phyloP scores from a whole-genome alignment of 2,888 invertebrate genomes.

The Eupithecia centaureata region DNA sequence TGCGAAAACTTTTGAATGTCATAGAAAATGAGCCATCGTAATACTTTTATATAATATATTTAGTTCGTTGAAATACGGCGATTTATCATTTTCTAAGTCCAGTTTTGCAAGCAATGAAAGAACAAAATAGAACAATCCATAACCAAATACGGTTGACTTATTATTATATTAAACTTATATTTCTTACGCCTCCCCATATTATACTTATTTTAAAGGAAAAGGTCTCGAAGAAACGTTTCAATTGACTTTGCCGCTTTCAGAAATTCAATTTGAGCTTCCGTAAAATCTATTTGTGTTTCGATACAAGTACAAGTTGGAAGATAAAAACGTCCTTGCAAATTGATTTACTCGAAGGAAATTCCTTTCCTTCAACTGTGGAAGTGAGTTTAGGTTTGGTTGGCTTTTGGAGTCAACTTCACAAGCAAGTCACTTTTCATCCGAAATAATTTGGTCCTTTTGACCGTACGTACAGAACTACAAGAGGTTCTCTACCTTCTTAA shows the following conservation, averaged over 20 bases:
- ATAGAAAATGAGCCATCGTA: neutral
- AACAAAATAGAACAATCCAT: slow-evolving; percentile 10
- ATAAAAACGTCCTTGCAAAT: slow-evolving; percentile 52
- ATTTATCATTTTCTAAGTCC: neutral
- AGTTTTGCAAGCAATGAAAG: neutral
- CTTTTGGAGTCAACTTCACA: neutral
- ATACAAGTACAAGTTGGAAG: slow-evolving; percentile 45
- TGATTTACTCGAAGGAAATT: slow-evolving; percentile 48
- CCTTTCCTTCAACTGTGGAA: slow-evolving; percentile 19
- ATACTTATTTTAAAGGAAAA: slow-evolving; percentile 44
- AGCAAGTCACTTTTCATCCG: neutral
- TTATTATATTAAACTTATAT: slow-evolving; percentile 37
- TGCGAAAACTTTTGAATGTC: neutral
- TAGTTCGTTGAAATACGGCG: neutral
- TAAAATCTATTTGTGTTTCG: slow-evolving; percentile 57
- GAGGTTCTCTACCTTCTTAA: too few relatives aligned
- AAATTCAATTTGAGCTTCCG: slow-evolving; percentile 57
- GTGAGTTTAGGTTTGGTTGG: neutral
- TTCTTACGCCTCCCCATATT: slow-evolving; percentile 14
- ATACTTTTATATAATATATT: neutral
- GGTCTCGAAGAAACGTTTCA: slow-evolving; percentile 48
- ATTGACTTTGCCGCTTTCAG: slow-evolving; percentile 52
- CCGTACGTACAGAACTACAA: too few relatives aligned
- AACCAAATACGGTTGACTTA: slow-evolving; percentile 16
- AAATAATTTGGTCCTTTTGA: neutral